phyloP scores from a whole-genome alignment of 2,113 vertebrate species.

The Cygnus atratus region DNA sequence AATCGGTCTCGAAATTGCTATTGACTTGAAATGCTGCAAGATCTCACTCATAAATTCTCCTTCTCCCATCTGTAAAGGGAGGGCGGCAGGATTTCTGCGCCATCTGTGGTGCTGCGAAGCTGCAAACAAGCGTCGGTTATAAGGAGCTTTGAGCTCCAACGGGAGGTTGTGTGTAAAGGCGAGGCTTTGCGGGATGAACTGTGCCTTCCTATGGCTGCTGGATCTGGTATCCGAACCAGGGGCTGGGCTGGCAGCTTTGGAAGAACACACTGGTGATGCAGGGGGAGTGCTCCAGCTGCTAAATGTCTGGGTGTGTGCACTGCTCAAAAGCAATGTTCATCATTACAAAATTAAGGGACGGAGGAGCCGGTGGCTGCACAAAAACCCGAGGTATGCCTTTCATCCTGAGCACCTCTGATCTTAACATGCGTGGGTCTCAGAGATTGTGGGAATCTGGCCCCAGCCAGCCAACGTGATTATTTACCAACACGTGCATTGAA shows the following conservation, averaged over 20 bases:
- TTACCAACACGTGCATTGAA: not conserved
- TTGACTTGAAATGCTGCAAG: slow-evolving; percentile 21
- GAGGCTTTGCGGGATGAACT: not conserved
- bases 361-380: not conserved
- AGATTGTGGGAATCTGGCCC: not conserved
- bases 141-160: slow-evolving; percentile 25
- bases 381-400: not conserved
- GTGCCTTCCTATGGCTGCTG: slow-evolving; percentile 3
- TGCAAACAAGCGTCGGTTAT: slow-evolving; percentile 58
- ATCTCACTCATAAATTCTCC: slow-evolving; percentile 39
- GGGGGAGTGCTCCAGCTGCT: not conserved
- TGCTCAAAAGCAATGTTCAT: not conserved
- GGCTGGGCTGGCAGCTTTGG: not conserved
- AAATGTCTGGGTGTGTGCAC: not conserved
- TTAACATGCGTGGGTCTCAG: not conserved
- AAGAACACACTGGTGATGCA: not conserved
- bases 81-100: slow-evolving; percentile 49
- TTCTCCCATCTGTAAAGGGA: slow-evolving; percentile 24
- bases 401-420: not conserved
- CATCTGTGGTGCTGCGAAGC: slow-evolving; percentile 54
- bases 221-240: not conserved
- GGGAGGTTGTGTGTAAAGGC: slow-evolving; percentile 24
- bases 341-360: not conserved
- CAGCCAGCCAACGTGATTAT: not conserved
- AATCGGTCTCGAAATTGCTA: not conserved